Evolutionary conservation across 1,140 invertebrate species (phyloP), one percentile per base, ranked within the genome.

Genomic region (Apis florea): DNA sequence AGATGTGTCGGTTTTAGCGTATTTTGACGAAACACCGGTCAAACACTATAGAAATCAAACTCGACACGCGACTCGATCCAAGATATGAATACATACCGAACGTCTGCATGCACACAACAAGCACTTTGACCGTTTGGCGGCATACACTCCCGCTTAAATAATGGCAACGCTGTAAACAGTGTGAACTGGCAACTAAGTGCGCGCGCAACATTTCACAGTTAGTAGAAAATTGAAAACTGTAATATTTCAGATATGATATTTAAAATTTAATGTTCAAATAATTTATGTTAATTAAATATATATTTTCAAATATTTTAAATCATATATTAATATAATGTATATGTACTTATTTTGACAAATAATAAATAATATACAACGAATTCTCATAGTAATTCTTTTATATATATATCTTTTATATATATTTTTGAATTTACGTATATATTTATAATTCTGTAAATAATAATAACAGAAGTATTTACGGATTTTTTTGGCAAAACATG

Each of bases 51-150:
- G 15, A n/a, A 53, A 63, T 31, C 63, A 5, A 21, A 58, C 72
- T 67, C 13, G 53, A 40, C n/a, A 54, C 63, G 12, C 11, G 19
- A 47, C 49, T 49, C 47, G 17, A 8, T 58, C 24, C 4, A n/a
- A 68, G 19, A 74, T 79, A 51, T 12, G 31, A 56, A 73, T 31
- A 56, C 40, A 40, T 17, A 51, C 21, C 72, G 24, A 59, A 75
- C 24, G 40, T 54, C 15, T 47, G 63, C 21, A 26, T 53, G 47
- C 53, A 58, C 72, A 58, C 72, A 13, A 24, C 47, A 53, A 5
- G n/a, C 69, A 63, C 24, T 80, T 80, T 74, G 31, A 79, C 69
- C 63, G 53, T 74, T 75, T 71, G 40, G 40, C 79, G 67, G 58
- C 51, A 56, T 40, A 40, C 21, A 54, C 53, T 72, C 68, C 68